phyloP scores from a whole-genome alignment of 2,113 vertebrate species.

The Saccopteryx leptura region DNA sequence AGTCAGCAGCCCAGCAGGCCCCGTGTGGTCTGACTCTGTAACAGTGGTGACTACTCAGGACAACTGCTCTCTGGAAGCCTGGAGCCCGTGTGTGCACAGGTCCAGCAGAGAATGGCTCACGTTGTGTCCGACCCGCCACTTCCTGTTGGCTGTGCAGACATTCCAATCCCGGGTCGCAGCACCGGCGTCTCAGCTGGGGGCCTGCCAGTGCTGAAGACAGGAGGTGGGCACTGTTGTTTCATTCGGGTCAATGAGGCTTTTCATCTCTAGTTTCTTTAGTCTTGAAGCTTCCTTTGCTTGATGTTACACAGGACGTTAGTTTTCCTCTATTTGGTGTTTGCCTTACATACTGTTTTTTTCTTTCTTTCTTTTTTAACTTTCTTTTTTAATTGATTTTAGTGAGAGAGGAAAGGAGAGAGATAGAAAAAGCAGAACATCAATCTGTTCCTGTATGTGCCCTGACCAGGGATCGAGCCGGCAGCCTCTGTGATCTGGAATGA shows the following conservation, averaged over 20 bases:
- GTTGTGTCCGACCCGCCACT: accelerated
- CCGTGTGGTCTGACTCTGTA: no score
- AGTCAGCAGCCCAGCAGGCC: no score
- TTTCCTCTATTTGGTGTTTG: not conserved
- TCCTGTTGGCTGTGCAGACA: no score
- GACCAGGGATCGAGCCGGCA: no score
- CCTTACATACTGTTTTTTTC: not conserved
- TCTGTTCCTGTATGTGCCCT: no score
- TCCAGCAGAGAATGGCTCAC: not conserved
- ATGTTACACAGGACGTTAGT: not conserved
- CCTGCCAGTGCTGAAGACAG: not conserved
- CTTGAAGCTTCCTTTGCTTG: not conserved
- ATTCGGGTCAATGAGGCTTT: not conserved
- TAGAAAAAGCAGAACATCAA: no score
- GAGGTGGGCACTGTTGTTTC: accelerated
- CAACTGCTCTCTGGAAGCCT: not conserved
- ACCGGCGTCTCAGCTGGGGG: no score
- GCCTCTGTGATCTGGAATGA: no score
- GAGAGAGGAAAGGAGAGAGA: no score
- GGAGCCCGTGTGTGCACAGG: not conserved
- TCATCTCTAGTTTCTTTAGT: not conserved
- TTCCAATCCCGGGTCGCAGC: no score
- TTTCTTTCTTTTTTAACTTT: no score
- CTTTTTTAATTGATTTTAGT: no score
- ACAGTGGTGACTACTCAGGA: accelerated